Percentiles rank a stretch among this genome's conserved stretches.
phyloP scores from a whole-genome alignment of 2,113 vertebrate species.

The Naja naja region DNA sequence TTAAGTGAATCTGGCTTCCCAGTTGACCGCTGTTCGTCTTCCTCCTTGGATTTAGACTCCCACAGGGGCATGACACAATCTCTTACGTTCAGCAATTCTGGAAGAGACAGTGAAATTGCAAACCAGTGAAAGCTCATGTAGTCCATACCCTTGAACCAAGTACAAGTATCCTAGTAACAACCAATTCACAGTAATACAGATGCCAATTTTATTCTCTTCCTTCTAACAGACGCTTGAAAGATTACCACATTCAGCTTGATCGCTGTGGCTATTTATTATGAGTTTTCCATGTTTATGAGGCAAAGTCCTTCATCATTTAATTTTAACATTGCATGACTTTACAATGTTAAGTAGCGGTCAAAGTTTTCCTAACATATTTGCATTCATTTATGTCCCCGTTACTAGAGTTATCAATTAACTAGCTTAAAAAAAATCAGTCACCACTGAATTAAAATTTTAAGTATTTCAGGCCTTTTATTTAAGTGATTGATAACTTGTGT shows the following conservation, averaged over 20 bases:
- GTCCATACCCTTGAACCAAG: background rate
- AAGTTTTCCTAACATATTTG: background rate
- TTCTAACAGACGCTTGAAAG: background rate
- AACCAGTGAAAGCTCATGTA: background rate
- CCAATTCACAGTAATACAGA: background rate
- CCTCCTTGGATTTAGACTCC: too few species aligned
- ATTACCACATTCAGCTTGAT: background rate
- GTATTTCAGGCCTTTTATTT: background rate
- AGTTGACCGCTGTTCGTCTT: too few species aligned
- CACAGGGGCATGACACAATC: background rate
- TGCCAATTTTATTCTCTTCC: background rate
- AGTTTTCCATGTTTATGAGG: background rate
- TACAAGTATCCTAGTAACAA: background rate
- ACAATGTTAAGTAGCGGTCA: background rate
- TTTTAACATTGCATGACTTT: background rate
- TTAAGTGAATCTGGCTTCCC: too few species aligned
- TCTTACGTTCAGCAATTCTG: background rate
- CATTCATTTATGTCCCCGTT: background rate
- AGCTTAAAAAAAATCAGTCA: background rate
- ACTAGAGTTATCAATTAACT: background rate
- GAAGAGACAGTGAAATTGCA: background rate
- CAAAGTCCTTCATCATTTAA: background rate
- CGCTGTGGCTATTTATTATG: background rate
- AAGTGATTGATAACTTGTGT: background rate
- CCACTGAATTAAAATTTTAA: background rate